Percentiles rank a stretch among this genome's conserved stretches.
These are phyloP conservation scores for Malthinus seriepunctatus DNA, from an alignment of 2,888 invertebrate genomes.

Conservation along the genomic window DNA sequence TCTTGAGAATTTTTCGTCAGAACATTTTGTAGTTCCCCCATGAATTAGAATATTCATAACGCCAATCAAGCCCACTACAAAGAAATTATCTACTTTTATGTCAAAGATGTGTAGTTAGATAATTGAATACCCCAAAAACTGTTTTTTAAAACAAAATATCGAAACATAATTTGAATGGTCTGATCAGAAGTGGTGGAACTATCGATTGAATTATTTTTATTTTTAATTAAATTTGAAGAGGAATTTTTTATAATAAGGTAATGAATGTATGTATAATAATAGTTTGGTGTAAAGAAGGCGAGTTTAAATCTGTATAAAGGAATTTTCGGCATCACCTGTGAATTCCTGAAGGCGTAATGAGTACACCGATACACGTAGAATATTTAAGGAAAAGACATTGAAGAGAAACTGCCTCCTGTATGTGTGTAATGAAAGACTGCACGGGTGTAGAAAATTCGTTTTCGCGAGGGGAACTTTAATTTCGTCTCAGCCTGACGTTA, in stretches of 20 bases:
- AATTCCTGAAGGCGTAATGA: slow-evolving; percentile 38
- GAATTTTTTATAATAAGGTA: slow-evolving; percentile 9
- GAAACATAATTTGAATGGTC: too few relatives aligned
- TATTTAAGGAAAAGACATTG: slow-evolving; percentile 50
- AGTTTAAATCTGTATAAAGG: slow-evolving; percentile 18
- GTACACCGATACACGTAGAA: slow-evolving; percentile 47
- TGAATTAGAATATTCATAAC: too few relatives aligned
- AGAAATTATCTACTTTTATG: too few relatives aligned
- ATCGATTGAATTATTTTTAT: not conserved
- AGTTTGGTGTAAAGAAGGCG: slow-evolving; percentile 12
- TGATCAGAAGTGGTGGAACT: too few relatives aligned
- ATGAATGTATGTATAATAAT: slow-evolving; percentile 15
- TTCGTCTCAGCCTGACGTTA: slow-evolving; percentile 54
- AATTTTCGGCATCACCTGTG: slow-evolving; percentile 29
- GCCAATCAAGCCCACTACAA: too few relatives aligned
- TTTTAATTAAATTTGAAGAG: not conserved
- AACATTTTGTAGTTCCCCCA: too few relatives aligned
- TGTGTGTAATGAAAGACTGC: slow-evolving; percentile 55
- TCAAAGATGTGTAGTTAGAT: too few relatives aligned
- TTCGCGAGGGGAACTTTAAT: slow-evolving; percentile 54
- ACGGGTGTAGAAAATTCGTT: slow-evolving; percentile 57
- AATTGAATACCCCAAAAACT: too few relatives aligned
- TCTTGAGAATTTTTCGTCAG: too few relatives aligned
- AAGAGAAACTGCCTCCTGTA: slow-evolving; percentile 42
- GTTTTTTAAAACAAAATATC: too few relatives aligned